Base-by-base conservation (phyloP, 2,888 invertebrate genomes). In the Temnothorax unifasciatus region DNA sequence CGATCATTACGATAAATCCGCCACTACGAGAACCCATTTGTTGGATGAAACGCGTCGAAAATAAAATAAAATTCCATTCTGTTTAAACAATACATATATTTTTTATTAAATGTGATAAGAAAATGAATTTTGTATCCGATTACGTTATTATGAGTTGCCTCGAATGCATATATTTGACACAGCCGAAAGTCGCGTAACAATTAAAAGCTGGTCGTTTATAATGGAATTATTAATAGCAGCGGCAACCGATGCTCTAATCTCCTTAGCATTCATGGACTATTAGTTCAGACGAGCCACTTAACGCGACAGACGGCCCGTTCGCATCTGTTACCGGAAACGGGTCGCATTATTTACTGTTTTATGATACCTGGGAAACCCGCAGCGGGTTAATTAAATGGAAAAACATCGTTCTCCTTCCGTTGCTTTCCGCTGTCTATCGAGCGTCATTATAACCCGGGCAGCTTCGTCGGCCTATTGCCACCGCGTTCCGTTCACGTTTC, bases 271-370 rank as follows among this genome's bases (percentile, higher is more conserved):
- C 71, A 88, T 50, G 76, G 83, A 34, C 76, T 68, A 77, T 13
- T 85, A 79, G 54, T 29, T 63, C 44, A 71, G 61, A 44, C 44
- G 21, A 83, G 38, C n/a, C 75, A 57, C 68, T 85, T 85, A 84
- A 86, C 52, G 71, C 64, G 84, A 90, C 90, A 86, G 77, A 85
- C 82, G 88, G 88, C 71, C 41, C 34, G 29, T 29, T 44, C 63
- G 69, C 91, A 91, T 91, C 91, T 92, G 92, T 68, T 89, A 84
- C 85, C 90, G 90, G 90, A 90, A 90, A 81, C 75, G 41, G 77
- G 68, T 82, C 77, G 81, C 84, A 85, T 88, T 89, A 90, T 88
- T 79, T 82, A 61, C 63, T 82, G 79, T 85, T 90, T 89, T 85
- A 89, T 83, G 79, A 86, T 83, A 81, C 81, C 82, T 82, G 68